These are phyloP conservation scores for Hyperoplus lanceolatus DNA, from an alignment of 2,797 vertebrate species.

Conservation along the genomic window DNA sequence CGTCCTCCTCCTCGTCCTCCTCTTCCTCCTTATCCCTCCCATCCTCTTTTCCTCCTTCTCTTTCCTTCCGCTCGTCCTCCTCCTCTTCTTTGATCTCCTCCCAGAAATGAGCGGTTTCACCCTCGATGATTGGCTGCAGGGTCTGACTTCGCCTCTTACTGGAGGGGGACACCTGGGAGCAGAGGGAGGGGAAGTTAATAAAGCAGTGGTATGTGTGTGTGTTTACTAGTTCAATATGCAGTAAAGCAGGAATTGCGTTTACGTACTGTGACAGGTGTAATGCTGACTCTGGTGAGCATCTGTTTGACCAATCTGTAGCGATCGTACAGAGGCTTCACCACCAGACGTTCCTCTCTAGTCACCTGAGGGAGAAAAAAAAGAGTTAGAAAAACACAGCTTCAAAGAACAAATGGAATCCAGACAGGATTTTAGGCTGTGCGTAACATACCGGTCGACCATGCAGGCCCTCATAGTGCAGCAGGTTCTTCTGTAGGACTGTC, in stretches of 20 bases:
- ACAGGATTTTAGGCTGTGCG: not conserved
- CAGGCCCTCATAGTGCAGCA: constrained; percentile 96
- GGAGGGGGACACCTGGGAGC: constrained; percentile 91
- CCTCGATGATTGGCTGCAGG: constrained; percentile 97
- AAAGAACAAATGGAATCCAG: not conserved
- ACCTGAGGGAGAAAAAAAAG: constrained; percentile 78
- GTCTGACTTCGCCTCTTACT: constrained; percentile 94
- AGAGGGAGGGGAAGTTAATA: constrained; percentile 2
- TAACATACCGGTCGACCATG: constrained; percentile 92
- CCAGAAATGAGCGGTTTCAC: constrained; percentile 97
- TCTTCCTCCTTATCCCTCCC: constrained; percentile 77
- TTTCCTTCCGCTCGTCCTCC: constrained; percentile 81
- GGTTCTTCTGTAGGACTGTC: constrained; percentile 95
- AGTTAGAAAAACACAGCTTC: not conserved
- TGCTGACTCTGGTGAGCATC: constrained; percentile 97
- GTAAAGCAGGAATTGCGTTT: not conserved
- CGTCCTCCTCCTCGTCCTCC: constrained; percentile 78
- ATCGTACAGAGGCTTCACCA: constrained; percentile 96
- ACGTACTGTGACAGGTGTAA: constrained; percentile 94
- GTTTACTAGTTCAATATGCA: not conserved
- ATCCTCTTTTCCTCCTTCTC: constrained; percentile 48
- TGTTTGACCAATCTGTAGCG: constrained; percentile 98
- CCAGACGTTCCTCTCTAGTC: constrained; percentile 93
- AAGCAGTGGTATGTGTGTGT: not conserved
- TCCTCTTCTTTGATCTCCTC: constrained; percentile 95